These are phyloP conservation scores for Galleria mellonella DNA, from an alignment of 1,140 invertebrate genomes.

Conservation along the genomic window DNA sequence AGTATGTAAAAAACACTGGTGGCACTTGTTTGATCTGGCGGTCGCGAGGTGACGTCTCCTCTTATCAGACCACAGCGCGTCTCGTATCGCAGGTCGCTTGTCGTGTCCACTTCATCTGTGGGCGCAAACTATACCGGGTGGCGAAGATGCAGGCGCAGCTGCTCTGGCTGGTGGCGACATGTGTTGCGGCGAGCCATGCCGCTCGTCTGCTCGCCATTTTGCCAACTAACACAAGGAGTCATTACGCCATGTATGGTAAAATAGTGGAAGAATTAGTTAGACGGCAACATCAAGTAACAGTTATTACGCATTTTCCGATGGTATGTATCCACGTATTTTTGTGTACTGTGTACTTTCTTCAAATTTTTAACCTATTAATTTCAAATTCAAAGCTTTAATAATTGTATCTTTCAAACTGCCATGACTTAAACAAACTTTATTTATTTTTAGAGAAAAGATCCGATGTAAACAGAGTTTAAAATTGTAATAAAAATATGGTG, in stretches of 20 bases:
- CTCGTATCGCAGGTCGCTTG: constrained; percentile 3
- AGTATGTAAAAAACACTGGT: too few relatives aligned
- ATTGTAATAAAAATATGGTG: too few relatives aligned
- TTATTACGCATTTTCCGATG: constrained; percentile 79
- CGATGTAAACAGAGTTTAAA: too few relatives aligned
- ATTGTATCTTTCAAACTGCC: too few relatives aligned
- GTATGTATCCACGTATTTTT: constrained; percentile 37
- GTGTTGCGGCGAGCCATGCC: constrained; percentile 30
- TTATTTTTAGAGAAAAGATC: too few relatives aligned
- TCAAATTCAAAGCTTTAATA: too few relatives aligned
- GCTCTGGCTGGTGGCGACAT: constrained; percentile 30
- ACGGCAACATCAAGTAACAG: constrained; percentile 80
- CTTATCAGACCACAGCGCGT: constrained; percentile 16
- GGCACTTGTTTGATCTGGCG: background rate
- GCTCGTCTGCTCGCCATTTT: constrained; percentile 61
- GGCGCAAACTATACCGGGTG: constrained; percentile 35
- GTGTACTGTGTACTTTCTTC: background rate
- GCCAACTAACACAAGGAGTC: constrained; percentile 70
- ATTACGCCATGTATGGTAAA: constrained; percentile 69
- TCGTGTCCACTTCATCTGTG: background rate
- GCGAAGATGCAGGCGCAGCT: constrained; percentile 48
- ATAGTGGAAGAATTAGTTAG: constrained; percentile 77
- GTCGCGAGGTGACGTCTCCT: constrained; percentile 18
- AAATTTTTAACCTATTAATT: too few relatives aligned
- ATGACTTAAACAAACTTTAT: background rate